Base-by-base conservation (phyloP, 1,140 invertebrate genomes). In the Physella acuta region DNA sequence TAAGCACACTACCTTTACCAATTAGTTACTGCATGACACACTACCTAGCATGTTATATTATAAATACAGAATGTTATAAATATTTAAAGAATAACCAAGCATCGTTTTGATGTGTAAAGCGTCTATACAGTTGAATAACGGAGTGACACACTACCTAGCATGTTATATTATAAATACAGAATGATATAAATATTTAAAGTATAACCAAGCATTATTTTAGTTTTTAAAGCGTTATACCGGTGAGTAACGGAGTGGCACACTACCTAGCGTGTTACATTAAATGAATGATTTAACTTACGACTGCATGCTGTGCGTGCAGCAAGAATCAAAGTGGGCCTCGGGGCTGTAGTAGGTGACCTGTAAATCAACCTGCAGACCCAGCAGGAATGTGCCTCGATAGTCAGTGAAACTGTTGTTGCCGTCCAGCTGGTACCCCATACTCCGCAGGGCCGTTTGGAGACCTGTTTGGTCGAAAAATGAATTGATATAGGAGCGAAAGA, bases 281-380 rank as follows among this genome's bases (percentile, higher is more conserved):
- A 30, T 17, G 20, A 59, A 59, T 2, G 16, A 5, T 14, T 26
- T n/a, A n/a, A 61, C 59, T 5, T 28, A 61, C 59, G 33, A 24
- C 33, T 31, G 24, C 59, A 61, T 61, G 31, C 3, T 20, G 24
- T 61, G 59, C 24, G 34, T 26, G 24, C 59, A 61, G 33, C 59
- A 61, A 36, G 59, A 61, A 61, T 61, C 59, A 26, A 61, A 61
- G 24, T 61, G 59, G 26, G 59, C 59, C 26, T 61, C 59, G 8
- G 59, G 59, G 24, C 59, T 61, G 33, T 36, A 8, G 59, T 37
- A 61, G 59, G 33, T 61, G 3, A 61, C 37, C 3, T 26, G 17
- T 24, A 61, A 2, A 39, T 37, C 33, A 31, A 37, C 33, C 37
- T 61, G 31, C 59, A 61, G 17, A 2, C 24, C 8, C 3, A 36